Conservation (phyloP, 2,888 invertebrate species). For the Dicyrtoma fusca region DNA sequence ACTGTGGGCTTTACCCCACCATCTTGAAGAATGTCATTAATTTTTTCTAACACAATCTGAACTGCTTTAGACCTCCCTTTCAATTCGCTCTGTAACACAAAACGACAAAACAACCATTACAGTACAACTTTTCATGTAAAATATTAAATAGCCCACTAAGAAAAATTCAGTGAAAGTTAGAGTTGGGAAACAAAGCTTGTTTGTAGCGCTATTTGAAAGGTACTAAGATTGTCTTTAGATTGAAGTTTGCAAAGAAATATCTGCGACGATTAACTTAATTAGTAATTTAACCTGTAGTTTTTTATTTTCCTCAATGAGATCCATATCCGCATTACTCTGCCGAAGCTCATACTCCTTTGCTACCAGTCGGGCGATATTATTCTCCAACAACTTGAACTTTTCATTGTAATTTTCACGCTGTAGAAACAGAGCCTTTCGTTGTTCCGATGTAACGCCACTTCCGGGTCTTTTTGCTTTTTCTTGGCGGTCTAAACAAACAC, state of each 20-base stretch:
- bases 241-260: too few relatives aligned
- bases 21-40: constrained; percentile 81
- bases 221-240: too few relatives aligned
- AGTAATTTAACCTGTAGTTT: constrained; percentile 83
- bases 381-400: constrained; percentile 73
- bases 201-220: too few relatives aligned
- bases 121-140: too few relatives aligned
- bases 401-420: constrained; percentile 81
- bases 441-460: constrained; percentile 61
- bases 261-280: too few relatives aligned
- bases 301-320: constrained; percentile 69
- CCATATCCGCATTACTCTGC: constrained; percentile 62
- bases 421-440: constrained; percentile 76
- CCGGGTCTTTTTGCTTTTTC: constrained; percentile 39
- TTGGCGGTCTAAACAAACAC: constrained; percentile 32
- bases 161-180: too few relatives aligned
- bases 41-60: constrained; percentile 84
- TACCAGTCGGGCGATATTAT: constrained; percentile 76
- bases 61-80: constrained; percentile 80
- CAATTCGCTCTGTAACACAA: constrained; percentile 69
- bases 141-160: too few relatives aligned
- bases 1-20: constrained; percentile 60
- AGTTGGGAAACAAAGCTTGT: too few relatives aligned
- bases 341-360: constrained; percentile 78
- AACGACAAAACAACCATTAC: background rate